Evolutionary conservation across 2,888 invertebrate genomes (phyloP).

Genomic region (Machimus rusticus): DNA sequence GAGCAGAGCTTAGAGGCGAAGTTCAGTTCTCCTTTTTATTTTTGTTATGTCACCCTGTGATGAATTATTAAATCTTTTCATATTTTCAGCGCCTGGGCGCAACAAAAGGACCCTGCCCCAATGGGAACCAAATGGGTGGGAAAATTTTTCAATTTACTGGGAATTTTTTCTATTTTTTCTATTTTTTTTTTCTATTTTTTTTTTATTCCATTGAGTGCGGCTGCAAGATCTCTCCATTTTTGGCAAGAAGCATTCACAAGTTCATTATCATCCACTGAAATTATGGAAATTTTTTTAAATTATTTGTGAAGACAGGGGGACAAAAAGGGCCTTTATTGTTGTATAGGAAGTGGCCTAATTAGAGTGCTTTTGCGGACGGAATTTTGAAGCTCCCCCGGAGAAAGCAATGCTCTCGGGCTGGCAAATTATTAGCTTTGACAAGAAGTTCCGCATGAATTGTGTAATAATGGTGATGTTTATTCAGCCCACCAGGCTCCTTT

Average conservation of each 20-base stretch:
- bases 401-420: not conserved
- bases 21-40: not conserved
- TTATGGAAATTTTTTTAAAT: not conserved
- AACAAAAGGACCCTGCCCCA: not conserved
- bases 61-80: slow-evolving; percentile 28
- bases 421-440: not conserved
- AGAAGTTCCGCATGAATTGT: not conserved
- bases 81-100: not conserved
- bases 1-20: slow-evolving; percentile 12
- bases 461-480: not conserved
- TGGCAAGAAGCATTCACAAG: not conserved
- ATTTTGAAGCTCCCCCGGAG: not conserved
- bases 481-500: not conserved
- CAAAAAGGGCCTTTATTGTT: not conserved
- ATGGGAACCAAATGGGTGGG: not conserved
- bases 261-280: not conserved
- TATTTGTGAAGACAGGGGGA: not conserved
- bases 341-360: not conserved
- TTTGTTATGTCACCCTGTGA: slow-evolving; percentile 30
- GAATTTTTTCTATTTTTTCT: not conserved
- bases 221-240: not conserved
- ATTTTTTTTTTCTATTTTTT: no score
- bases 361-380: not conserved
- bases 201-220: not conserved
- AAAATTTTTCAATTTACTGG: slow-evolving; percentile 34